Conservation (phyloP, 1,140 invertebrate genomes). For the Drosophila miranda region DNA sequence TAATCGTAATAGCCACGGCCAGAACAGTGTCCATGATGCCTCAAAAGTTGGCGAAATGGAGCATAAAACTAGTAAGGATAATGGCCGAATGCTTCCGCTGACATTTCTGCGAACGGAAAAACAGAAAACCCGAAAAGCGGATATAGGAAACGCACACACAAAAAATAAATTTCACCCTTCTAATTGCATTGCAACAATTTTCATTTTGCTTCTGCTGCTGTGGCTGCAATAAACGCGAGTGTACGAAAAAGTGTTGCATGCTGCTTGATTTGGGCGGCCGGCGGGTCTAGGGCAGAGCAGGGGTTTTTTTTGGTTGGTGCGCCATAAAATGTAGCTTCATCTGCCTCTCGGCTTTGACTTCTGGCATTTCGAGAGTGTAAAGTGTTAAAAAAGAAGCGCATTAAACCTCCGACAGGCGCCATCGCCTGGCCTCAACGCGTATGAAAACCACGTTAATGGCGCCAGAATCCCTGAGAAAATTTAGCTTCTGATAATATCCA, state of each 20-base stretch:
- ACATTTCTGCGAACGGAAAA: slow-evolving; percentile 19
- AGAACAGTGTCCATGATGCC: slow-evolving; percentile 41
- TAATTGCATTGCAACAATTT: slow-evolving; percentile 75
- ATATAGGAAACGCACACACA: slow-evolving; percentile 9
- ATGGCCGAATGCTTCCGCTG: slow-evolving; percentile 37
- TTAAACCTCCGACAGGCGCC: slow-evolving; percentile 37
- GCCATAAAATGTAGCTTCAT: slow-evolving; percentile 46
- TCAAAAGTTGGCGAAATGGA: slow-evolving; percentile 50
- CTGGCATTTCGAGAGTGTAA: slow-evolving; percentile 18
- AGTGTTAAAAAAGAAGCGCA: slow-evolving; percentile 35
- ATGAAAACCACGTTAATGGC: slow-evolving; percentile 27
- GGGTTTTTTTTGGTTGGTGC: slow-evolving; percentile 5
- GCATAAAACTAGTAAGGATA: slow-evolving; percentile 64
- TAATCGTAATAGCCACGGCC: slow-evolving; percentile 37
- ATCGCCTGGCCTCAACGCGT: slow-evolving; percentile 18
- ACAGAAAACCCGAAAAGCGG: slow-evolving; percentile 16
- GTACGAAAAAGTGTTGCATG: slow-evolving; percentile 40
- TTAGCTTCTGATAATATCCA: slow-evolving; percentile 18
- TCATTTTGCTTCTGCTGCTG: slow-evolving; percentile 38
- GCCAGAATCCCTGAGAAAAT: slow-evolving; percentile 1
- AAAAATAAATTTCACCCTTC: slow-evolving; percentile 32
- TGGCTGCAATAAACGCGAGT: slow-evolving; percentile 55
- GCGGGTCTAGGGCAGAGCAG: slow-evolving; percentile 6
- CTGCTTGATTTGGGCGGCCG: slow-evolving; percentile 5
- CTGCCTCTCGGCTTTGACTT: slow-evolving; percentile 30